phyloP scores from a whole-genome alignment of 2,888 invertebrate genomes.

The Euphydryas editha region DNA sequence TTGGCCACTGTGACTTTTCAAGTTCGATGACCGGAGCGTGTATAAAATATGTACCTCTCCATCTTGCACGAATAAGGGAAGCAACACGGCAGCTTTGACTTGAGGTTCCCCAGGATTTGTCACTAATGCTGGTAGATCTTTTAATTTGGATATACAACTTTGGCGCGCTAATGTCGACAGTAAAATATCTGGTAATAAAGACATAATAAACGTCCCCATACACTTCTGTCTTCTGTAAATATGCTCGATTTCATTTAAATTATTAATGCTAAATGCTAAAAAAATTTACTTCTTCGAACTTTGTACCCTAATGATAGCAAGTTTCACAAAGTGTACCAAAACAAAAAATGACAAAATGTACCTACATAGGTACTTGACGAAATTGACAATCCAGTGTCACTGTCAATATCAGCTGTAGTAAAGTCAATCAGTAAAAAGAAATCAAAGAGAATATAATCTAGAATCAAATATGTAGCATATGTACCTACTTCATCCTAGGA shows the following conservation, averaged over 20 bases:
- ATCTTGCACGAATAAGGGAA: constrained; percentile 89
- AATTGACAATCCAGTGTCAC: not conserved
- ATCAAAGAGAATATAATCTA: not conserved
- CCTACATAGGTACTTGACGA: not conserved
- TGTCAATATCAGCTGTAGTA: constrained; percentile 14
- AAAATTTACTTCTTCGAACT: not conserved
- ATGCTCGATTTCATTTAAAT: not conserved
- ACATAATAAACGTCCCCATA: constrained; percentile 48
- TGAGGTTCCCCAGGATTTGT: constrained; percentile 50
- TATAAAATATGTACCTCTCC: constrained; percentile 90
- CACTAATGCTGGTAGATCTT: constrained; percentile 80
- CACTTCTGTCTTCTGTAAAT: not conserved
- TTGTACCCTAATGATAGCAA: not conserved
- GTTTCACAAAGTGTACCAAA: not conserved
- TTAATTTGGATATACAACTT: constrained; percentile 83
- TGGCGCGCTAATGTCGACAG: constrained; percentile 81
- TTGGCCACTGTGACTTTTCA: constrained; percentile 91
- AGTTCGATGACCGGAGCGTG: constrained; percentile 89
- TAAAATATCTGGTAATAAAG: constrained; percentile 66
- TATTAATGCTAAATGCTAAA: not conserved
- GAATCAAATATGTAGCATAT: too few species aligned
- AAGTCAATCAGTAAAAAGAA: too few species aligned
- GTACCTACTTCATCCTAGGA: too few species aligned
- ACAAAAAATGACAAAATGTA: not conserved
- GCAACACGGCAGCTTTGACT: constrained; percentile 89